Evolutionary conservation across 2,797 vertebrate genomes (phyloP).

Genomic region (Peromyscus aztecus): DNA sequence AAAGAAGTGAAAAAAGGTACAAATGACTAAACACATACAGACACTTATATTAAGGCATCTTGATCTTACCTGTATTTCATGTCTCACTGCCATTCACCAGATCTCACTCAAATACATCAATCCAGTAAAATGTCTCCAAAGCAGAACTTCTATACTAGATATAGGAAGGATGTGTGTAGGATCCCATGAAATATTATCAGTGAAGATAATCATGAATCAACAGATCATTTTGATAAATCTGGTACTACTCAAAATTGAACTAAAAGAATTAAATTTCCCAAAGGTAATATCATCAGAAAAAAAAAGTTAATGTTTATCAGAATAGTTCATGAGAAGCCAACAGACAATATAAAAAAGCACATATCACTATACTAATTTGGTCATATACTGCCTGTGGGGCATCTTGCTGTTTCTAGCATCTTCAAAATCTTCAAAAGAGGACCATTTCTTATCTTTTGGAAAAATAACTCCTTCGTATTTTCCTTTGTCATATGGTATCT

Average conservation of each 20-base stretch:
- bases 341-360: neutral
- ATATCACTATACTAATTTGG: neutral
- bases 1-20: neutral
- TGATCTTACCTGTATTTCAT: neutral
- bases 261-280: neutral
- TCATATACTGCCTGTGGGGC: neutral
- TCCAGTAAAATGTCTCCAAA: neutral
- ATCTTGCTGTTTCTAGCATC: neutral
- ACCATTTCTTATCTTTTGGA: neutral
- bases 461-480: neutral
- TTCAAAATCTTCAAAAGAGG: neutral
- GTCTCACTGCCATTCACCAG: neutral
- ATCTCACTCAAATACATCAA: neutral
- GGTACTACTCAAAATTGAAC: neutral
- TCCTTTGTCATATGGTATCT: neutral
- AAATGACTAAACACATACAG: neutral
- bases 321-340: neutral
- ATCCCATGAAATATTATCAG: neutral
- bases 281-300: neutral
- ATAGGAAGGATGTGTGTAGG: neutral
- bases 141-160: neutral
- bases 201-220: neutral
- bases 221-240: neutral
- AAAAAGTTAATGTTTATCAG: neutral
- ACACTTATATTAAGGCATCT: constrained; percentile 51